These are phyloP conservation scores for Labroides dimidiatus DNA, from an alignment of 2,797 vertebrate genomes.

Conservation along the genomic window DNA sequence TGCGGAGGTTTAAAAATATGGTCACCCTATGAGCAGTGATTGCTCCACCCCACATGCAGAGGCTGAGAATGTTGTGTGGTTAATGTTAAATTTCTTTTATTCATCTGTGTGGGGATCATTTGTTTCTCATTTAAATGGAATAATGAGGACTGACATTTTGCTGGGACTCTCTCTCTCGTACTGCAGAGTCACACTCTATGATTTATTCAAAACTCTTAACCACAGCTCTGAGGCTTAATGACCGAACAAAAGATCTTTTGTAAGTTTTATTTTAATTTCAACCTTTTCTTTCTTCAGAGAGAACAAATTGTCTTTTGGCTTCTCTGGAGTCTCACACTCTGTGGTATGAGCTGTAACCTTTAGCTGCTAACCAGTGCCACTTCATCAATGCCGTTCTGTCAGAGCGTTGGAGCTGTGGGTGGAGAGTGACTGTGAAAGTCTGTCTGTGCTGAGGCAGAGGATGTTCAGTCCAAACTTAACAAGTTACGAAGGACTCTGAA, in stretches of 20 bases:
- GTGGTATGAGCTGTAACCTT: constrained; percentile 37
- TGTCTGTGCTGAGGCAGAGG: constrained; percentile 11
- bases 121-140: not conserved
- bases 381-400: constrained; percentile 38
- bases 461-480: not conserved
- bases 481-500: not conserved
- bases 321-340: constrained; percentile 24
- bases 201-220: not conserved
- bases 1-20: too few relatives aligned
- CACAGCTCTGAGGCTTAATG: not conserved
- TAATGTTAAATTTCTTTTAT: too few relatives aligned
- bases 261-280: constrained; percentile 58
- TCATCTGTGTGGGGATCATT: not conserved
- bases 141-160: not conserved
- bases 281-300: constrained; percentile 46
- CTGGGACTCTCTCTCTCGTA: not conserved
- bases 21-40: too few relatives aligned
- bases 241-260: constrained; percentile 40
- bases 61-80: too few relatives aligned
- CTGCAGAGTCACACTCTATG: not conserved
- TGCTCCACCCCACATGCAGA: too few relatives aligned
- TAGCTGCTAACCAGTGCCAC: constrained; percentile 21
- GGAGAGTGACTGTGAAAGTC: constrained; percentile 31
- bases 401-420: constrained; percentile 35
- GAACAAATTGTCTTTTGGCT: constrained; percentile 53